phyloP scores from a whole-genome alignment of 2,888 invertebrate species.

The Apodemia duryi region DNA sequence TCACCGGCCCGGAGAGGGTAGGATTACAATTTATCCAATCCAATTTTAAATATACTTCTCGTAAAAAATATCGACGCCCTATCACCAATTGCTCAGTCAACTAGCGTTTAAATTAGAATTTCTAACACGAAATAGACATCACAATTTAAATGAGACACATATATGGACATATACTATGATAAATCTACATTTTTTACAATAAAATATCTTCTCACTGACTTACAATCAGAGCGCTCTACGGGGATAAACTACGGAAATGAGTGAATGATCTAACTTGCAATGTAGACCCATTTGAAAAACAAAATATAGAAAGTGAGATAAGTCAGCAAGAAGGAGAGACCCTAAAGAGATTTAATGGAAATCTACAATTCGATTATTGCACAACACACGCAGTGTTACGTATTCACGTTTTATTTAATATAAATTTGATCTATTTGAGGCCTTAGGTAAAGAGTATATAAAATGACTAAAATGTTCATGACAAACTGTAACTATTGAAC shows the following conservation, averaged over 20 bases:
- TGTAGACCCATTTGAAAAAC: slow-evolving; percentile 27
- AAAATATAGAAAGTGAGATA: slow-evolving; percentile 38
- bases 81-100: slow-evolving; percentile 68
- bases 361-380: slow-evolving; percentile 68
- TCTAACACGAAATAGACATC: slow-evolving; percentile 77
- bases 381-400: slow-evolving; percentile 73
- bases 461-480: slow-evolving; percentile 18
- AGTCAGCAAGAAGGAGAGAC: slow-evolving; percentile 60
- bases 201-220: slow-evolving; percentile 62
- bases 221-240: slow-evolving; percentile 33
- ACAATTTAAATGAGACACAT: slow-evolving; percentile 77
- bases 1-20: slow-evolving; percentile 38
- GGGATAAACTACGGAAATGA: not conserved
- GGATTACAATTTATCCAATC: slow-evolving; percentile 37
- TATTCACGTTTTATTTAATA: slow-evolving; percentile 52
- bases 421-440: slow-evolving; percentile 39
- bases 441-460: slow-evolving; percentile 31
- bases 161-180: slow-evolving; percentile 73
- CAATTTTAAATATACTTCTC: slow-evolving; percentile 49
- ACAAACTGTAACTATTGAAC: slow-evolving; percentile 14
- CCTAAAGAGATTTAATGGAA: slow-evolving; percentile 51
- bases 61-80: slow-evolving; percentile 72
- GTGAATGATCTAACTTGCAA: slow-evolving; percentile 27
- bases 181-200: slow-evolving; percentile 57
- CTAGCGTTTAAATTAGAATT: slow-evolving; percentile 67